Conservation (phyloP, 2,113 vertebrate genomes). For the Seriola aureovittata region DNA sequence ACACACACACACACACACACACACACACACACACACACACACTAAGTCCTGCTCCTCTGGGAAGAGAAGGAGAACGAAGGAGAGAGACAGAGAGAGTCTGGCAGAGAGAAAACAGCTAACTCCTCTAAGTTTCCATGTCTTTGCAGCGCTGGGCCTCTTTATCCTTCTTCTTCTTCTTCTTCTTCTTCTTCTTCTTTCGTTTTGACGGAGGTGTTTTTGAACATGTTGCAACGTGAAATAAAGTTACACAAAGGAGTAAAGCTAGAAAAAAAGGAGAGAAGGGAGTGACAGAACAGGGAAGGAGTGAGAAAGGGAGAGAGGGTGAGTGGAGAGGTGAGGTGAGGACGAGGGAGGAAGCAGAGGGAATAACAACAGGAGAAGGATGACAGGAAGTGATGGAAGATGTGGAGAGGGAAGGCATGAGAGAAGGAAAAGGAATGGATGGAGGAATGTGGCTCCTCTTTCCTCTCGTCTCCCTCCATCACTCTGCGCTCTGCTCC, state of each 20-base stretch:
- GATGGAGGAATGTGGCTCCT: not conserved
- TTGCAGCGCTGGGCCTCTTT: constrained; percentile 4
- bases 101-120: constrained; percentile 41
- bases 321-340: not conserved
- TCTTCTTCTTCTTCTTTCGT: constrained; percentile 36
- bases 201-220: constrained; percentile 25
- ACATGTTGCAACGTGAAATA: constrained; percentile 26
- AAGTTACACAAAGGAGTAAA: not conserved
- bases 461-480: not conserved
- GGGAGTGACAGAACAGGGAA: not conserved
- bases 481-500: not conserved
- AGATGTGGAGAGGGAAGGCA: too few species aligned
- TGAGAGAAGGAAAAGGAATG: not conserved
- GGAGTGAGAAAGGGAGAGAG: not conserved
- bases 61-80: constrained; percentile 12
- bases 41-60: constrained; percentile 51
- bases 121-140: constrained; percentile 60
- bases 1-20: constrained; percentile 24
- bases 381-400: not conserved
- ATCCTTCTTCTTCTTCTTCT: constrained; percentile 47
- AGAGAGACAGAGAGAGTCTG: constrained; percentile 28
- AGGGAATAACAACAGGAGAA: not conserved
- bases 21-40: constrained; percentile 26
- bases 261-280: too few species aligned
- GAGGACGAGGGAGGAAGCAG: not conserved